phyloP scores from a whole-genome alignment of 2,113 vertebrate species.

The Acanthochromis polyacanthus region DNA sequence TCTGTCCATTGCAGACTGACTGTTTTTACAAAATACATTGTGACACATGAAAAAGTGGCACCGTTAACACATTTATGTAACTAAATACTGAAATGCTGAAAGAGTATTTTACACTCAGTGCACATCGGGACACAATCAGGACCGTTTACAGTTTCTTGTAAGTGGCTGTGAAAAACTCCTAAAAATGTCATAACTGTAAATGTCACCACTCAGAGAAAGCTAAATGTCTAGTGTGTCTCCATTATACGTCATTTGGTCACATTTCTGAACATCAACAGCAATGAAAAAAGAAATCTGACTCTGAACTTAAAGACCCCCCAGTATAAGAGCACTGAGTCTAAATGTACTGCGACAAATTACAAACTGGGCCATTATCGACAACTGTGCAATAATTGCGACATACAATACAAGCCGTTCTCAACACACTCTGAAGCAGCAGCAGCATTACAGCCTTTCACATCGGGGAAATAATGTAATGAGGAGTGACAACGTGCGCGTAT shows the following conservation, averaged over 20 bases:
- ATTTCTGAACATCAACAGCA: slow-evolving; percentile 11
- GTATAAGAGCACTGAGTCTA: not conserved
- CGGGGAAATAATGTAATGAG: slow-evolving; percentile 62
- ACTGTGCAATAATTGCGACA: slow-evolving; percentile 60
- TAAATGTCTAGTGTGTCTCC: slow-evolving; percentile 8
- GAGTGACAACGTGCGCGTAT: slow-evolving; percentile 32
- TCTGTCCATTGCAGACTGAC: too few species aligned
- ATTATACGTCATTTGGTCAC: slow-evolving; percentile 17
- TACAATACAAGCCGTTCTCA: slow-evolving; percentile 64
- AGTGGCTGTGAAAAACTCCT: slow-evolving; percentile 16
- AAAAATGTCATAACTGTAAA: not conserved
- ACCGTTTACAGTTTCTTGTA: not conserved
- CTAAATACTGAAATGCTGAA: too few species aligned
- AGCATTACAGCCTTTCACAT: slow-evolving; percentile 61
- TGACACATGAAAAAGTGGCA: too few species aligned
- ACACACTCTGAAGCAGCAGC: slow-evolving; percentile 46
- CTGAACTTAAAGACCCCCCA: not conserved
- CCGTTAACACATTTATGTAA: too few species aligned
- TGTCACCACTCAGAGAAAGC: slow-evolving; percentile 6
- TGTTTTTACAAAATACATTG: too few species aligned
- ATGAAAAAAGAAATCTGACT: slow-evolving; percentile 13
- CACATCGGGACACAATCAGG: too few species aligned
- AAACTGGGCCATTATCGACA: slow-evolving; percentile 43
- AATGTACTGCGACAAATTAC: slow-evolving; percentile 49
- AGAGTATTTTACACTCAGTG: not conserved